Evolutionary conservation across 2,797 vertebrate genomes (phyloP).

Genomic region (Chelidonichthys spinosus): DNA sequence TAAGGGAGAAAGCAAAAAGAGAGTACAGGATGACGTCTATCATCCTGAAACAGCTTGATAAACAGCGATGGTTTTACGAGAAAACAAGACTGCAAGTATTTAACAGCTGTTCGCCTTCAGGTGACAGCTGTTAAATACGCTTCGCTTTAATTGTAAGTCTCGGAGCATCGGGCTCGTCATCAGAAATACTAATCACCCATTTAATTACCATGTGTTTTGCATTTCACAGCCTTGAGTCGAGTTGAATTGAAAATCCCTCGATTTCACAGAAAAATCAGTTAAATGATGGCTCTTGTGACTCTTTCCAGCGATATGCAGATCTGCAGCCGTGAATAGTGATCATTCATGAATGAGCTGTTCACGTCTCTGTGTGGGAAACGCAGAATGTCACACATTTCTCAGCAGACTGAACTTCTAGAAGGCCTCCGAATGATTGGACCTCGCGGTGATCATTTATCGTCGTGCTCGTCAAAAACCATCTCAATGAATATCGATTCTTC

Average conservation of each 20-base stretch:
- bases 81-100: not conserved
- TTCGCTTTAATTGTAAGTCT: slow-evolving; percentile 6
- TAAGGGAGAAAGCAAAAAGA: not conserved
- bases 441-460: not conserved
- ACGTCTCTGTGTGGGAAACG: not conserved
- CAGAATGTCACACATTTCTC: not conserved
- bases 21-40: not conserved
- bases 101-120: slow-evolving; percentile 11
- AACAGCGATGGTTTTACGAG: not conserved
- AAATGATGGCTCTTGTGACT: too few species aligned
- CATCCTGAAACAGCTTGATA: not conserved
- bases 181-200: slow-evolving; percentile 27
- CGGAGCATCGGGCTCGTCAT: slow-evolving; percentile 19
- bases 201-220: slow-evolving; percentile 57
- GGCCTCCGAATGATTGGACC: not conserved
- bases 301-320: slow-evolving; percentile 24
- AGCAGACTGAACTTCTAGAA: slow-evolving; percentile 6
- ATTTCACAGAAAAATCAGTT: slow-evolving; percentile 47
- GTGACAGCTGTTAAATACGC: slow-evolving; percentile 7
- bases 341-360: slow-evolving; percentile 28
- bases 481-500: slow-evolving; percentile 24
- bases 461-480: slow-evolving; percentile 26
- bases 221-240: slow-evolving; percentile 52
- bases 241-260: slow-evolving; percentile 58
- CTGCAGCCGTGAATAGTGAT: slow-evolving; percentile 29